A percentile compares a stretch with the other conserved stretches of the same genome.
phyloP scores from a whole-genome alignment of 2,888 invertebrate genomes.

The Noctua janthe region DNA sequence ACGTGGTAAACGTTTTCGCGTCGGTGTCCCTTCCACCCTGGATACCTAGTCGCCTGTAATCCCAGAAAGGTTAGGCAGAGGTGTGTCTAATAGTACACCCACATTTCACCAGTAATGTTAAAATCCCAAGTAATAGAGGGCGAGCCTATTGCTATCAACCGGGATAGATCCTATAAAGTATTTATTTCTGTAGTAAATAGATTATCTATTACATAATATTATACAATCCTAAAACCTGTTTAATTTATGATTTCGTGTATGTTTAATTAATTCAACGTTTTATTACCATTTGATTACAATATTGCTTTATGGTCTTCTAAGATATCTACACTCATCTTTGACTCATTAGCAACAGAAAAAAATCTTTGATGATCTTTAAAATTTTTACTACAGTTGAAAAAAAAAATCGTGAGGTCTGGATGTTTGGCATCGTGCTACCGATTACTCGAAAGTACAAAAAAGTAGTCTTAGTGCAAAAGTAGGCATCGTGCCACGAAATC shows the following conservation, averaged over 20 bases:
- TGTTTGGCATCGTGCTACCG: no score
- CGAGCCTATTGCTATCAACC: not conserved
- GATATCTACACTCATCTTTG: not conserved
- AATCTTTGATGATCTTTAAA: not conserved
- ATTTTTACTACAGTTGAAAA: not conserved
- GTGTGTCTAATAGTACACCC: not conserved
- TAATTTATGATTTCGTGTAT: conserved; percentile 5
- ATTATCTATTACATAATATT: not conserved
- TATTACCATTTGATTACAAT: conserved; percentile 35
- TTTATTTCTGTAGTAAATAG: not conserved
- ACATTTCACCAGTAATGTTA: not conserved
- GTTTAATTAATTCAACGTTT: conserved; percentile 23
- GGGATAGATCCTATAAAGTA: not conserved
- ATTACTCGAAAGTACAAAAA: no score
- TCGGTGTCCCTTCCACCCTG: no score
- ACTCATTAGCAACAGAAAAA: not conserved
- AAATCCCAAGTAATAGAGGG: no score
- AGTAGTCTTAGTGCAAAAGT: no score
- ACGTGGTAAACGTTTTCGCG: no score
- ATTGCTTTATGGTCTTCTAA: conserved; percentile 24
- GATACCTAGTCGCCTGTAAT: no score
- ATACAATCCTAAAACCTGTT: not conserved
- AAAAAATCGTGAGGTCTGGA: not conserved
- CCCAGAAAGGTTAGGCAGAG: not conserved
- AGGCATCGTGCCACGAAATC: no score